Percentiles rank a stretch among this genome's conserved stretches.
Conservation (phyloP, 2,113 vertebrate genomes). For the Cyanistes caeruleus region DNA sequence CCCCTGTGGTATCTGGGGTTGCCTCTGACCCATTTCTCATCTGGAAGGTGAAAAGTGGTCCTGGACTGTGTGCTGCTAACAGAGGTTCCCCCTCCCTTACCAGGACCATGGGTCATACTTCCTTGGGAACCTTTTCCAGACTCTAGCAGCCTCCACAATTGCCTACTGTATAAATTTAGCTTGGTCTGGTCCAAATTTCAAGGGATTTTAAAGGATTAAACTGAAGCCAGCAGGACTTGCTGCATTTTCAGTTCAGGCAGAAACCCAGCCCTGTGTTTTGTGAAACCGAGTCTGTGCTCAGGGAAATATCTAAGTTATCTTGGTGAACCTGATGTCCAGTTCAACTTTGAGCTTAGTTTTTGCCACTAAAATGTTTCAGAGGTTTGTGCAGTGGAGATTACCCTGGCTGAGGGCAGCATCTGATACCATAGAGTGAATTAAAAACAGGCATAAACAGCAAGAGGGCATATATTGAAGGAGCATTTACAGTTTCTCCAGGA, state of each 20-base stretch:
- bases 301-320: not conserved
- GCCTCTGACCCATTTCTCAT: not conserved
- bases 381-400: not conserved
- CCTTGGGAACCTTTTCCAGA: not conserved
- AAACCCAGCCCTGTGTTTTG: not conserved
- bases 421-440: not conserved
- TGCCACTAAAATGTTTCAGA: not conserved
- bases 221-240: not conserved
- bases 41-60: not conserved
- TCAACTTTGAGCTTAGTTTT: not conserved
- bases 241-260: not conserved
- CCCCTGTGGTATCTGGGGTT: not conserved
- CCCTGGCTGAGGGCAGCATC: not conserved
- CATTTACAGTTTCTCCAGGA: not conserved
- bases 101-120: not conserved
- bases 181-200: not conserved
- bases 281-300: not conserved
- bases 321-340: not conserved
- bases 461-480: not conserved
- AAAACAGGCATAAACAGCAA: not conserved
- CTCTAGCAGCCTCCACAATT: not conserved
- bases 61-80: not conserved
- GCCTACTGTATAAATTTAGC: not conserved
- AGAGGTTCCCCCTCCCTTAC: not conserved
- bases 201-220: conserved; percentile 23